Conservation (phyloP, 2,888 invertebrate species). For the Linnaemya vulpina region DNA sequence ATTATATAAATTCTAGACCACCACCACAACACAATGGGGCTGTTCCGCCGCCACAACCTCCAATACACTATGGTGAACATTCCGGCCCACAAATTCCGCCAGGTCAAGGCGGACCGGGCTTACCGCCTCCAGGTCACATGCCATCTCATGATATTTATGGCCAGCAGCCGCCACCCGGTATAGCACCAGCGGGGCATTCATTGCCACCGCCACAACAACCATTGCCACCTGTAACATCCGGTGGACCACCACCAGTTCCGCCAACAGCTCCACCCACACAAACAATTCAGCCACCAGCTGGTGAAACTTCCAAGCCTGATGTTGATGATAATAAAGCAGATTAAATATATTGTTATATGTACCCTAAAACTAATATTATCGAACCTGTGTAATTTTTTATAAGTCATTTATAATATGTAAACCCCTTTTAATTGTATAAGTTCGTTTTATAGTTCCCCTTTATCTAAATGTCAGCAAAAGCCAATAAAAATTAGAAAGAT, state of each 20-base stretch:
- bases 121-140: slow-evolving; percentile 69
- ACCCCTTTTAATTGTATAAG: not conserved
- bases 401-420: slow-evolving; percentile 18
- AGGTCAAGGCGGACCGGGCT: slow-evolving; percentile 71
- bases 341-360: slow-evolving; percentile 68
- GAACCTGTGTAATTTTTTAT: slow-evolving; percentile 41
- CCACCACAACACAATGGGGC: slow-evolving; percentile 77
- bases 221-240: slow-evolving; percentile 63
- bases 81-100: slow-evolving; percentile 63
- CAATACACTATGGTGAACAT: slow-evolving; percentile 74
- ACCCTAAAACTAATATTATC: slow-evolving; percentile 10
- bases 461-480: slow-evolving; percentile 46
- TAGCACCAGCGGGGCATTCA: slow-evolving; percentile 60
- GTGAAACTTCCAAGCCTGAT: slow-evolving; percentile 76
- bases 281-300: slow-evolving; percentile 33
- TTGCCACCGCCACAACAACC: slow-evolving; percentile 70
- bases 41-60: slow-evolving; percentile 74
- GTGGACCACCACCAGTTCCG: slow-evolving; percentile 63
- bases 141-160: slow-evolving; percentile 73
- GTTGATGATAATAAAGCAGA: slow-evolving; percentile 82
- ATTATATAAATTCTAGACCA: slow-evolving; percentile 80
- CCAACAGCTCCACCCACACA: slow-evolving; percentile 71
- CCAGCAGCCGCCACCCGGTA: slow-evolving; percentile 73
- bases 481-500: not conserved
- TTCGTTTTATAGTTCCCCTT: slow-evolving; percentile 8